Evolutionary conservation across 1,140 invertebrate genomes (phyloP), one percentile per base, ranked within the genome.

Genomic region (Drosophila paulistorum): DNA sequence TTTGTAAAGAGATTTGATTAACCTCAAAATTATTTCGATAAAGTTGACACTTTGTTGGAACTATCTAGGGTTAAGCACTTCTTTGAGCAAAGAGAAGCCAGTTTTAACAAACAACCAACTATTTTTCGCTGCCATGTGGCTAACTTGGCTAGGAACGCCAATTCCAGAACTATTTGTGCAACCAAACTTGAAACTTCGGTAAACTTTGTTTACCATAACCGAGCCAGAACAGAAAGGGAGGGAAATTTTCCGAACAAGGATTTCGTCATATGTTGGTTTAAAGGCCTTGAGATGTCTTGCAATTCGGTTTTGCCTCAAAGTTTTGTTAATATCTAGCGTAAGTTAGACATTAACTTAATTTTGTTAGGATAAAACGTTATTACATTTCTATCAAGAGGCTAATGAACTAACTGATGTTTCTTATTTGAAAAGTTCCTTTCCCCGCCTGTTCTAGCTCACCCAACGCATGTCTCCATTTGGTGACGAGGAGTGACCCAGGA

Each of bases 141-240:
- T 86, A 51, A 13, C 26, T 71, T 87, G 83, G 83, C 77, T 70
- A 23, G 7, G 79, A 87, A 70, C 83, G 84, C 83, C 73, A 76
- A 23, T 17, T 30, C 26, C 60, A 23, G 13, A 9, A 11, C 2
- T 17, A 74, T 20, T 13, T 39, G 63, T 39, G 37, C 62, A 60
- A 7, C 5, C 5, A 23, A 41, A 33, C n/a, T 60, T 51, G 33
- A 55, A 54, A 68, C 60, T 42, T 10, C 10, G 4, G 35, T 60
- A 55, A 54, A 68, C 60, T 42, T 10, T n/a, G 4, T 41, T 60
- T 65, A 42, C 39, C 9, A 0, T 2, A 2, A 10, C 7, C 63
- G 81, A 79, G 74, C 63, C 57, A 20, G 42, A 30, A 35, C n/a
- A 33, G 42, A 17, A 41, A 30, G 57, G 58, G 7, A n/a, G 37